These are phyloP conservation scores for Augochlora pura DNA, from an alignment of 1,140 invertebrate species.

Conservation along the genomic window DNA sequence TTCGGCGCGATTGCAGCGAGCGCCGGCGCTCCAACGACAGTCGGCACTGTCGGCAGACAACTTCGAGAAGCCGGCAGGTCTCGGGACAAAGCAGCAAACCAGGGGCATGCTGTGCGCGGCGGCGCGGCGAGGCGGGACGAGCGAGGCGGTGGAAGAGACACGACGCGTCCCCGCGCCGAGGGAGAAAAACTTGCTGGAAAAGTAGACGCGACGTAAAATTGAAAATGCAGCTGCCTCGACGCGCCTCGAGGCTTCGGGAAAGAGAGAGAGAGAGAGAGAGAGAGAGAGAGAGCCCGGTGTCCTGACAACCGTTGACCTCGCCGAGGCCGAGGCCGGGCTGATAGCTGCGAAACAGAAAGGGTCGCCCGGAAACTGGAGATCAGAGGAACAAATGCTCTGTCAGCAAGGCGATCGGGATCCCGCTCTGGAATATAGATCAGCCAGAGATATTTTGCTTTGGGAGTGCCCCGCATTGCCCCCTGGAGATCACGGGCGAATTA, in stretches of 20 bases:
- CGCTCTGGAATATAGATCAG: too few species aligned
- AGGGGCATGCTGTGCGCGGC: neutral
- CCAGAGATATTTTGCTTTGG: too few species aligned
- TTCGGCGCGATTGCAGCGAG: slow-evolving; percentile 31
- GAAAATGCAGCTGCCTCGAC: slow-evolving; percentile 57
- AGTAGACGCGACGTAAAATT: slow-evolving; percentile 64
- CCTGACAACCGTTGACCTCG: slow-evolving; percentile 55
- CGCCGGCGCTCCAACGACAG: neutral
- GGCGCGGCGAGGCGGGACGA: neutral
- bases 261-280: too few species aligned
- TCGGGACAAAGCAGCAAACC: neutral
- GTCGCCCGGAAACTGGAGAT: slow-evolving; percentile 2
- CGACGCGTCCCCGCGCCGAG: neutral
- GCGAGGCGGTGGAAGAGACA: neutral
- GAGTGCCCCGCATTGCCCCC: too few species aligned
- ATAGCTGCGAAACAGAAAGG: too few species aligned
- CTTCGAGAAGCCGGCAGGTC: neutral
- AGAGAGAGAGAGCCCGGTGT: slow-evolving; percentile 44
- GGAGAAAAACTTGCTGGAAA: slow-evolving; percentile 45
- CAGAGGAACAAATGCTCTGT: neutral
- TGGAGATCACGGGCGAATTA: too few species aligned
- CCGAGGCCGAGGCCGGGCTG: neutral
- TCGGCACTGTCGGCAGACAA: neutral
- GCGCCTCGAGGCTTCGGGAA: slow-evolving; percentile 24
- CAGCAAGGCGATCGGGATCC: slow-evolving; percentile 45